Percentiles rank a stretch among this genome's conserved stretches.
Evolutionary conservation across 35 echinoderm and acorn worm species (phyloP).

Genomic region (Chiridota heheva): DNA sequence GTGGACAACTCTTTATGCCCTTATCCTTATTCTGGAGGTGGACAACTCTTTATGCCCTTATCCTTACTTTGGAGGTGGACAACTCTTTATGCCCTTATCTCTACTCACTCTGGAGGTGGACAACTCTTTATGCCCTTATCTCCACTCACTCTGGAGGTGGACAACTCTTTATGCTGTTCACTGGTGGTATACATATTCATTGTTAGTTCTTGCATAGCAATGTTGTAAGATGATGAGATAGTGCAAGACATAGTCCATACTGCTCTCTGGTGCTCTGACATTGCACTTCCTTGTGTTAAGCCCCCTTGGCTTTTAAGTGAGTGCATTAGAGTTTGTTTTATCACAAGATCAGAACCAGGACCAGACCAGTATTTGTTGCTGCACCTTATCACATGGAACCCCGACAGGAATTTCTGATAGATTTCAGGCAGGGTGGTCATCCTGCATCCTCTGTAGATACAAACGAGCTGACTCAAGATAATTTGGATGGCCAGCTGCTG

Average conservation of each 20-base stretch:
- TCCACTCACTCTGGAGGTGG: constrained; percentile 3
- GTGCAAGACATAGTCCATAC: constrained; percentile 50
- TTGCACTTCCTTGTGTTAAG: constrained; percentile 49
- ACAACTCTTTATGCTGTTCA: constrained; percentile 48
- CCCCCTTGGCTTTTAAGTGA: constrained; percentile 26
- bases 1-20: too few species aligned
- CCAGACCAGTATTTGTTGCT: constrained; percentile 39
- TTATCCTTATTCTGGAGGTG: too few species aligned
- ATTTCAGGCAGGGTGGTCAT: constrained; percentile 43
- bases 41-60: too few species aligned
- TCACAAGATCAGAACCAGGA: constrained; percentile 43
- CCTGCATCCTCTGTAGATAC: constrained; percentile 44
- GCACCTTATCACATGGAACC: constrained; percentile 35
- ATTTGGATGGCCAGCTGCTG: constrained; percentile 29
- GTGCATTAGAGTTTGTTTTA: constrained; percentile 47
- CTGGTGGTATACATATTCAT: constrained; percentile 43
- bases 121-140: too few species aligned
- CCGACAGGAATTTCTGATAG: constrained; percentile 9
- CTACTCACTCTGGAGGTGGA: too few species aligned
- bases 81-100: too few species aligned
- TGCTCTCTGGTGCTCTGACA: constrained; percentile 15
- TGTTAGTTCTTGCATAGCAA: constrained; percentile 62
- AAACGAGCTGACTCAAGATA: constrained; percentile 45
- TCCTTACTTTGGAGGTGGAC: too few species aligned
- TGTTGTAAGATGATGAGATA: constrained; percentile 45